Base-by-base conservation (phyloP, 2,797 vertebrate species). In the Tympanoctomys barrerae region DNA sequence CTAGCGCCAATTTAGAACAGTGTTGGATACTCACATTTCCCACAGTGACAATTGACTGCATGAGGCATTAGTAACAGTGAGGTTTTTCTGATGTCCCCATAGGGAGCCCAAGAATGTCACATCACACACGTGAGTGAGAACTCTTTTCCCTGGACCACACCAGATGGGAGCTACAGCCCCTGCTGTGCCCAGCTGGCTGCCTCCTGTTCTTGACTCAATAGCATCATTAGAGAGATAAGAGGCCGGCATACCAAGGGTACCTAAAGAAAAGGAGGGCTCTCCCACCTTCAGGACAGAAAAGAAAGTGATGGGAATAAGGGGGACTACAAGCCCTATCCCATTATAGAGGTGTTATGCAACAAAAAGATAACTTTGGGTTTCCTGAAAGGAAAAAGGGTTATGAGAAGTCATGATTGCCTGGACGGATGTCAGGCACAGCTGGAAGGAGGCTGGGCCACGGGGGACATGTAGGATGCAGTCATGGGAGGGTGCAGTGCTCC, bases 171-270 rank as follows among this genome's bases (percentile, higher is more conserved):
- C 9, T 49, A 81, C 31, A 0, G 4, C 49, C 19, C 46, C 21
- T 0, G 0, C 22, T 1, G 33, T 31, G 13, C 28, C n/a, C 2
- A 5, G 10, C n/a, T 1, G 6, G 31, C 0, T 4, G 1, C 31
- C 12, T 42, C 82, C 5, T 1, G 26, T 26, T 59, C 49, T 22
- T 1, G 19, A 66, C 19, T 64, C 59, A 5, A 3, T 8, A 24
- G 54, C 4, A 39, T 70, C n/a, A 2, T 11, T 18, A 36, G 24
- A 68, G 59, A 86, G 28, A 9, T 54, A 33, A 61, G 68, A 66
- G 46, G 12, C 8, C 12, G 4, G 18, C 84, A 61, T 31, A 57
- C 3, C 36, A 16, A 66, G 81, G 71, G 57, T 0, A 0, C 31
- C 11, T 36, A 49, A 22, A 22, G 11, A 18, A 78, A 19, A 1